These are phyloP conservation scores for Palloptera scutellata DNA, from an alignment of 2,888 invertebrate genomes.

Conservation along the genomic window DNA sequence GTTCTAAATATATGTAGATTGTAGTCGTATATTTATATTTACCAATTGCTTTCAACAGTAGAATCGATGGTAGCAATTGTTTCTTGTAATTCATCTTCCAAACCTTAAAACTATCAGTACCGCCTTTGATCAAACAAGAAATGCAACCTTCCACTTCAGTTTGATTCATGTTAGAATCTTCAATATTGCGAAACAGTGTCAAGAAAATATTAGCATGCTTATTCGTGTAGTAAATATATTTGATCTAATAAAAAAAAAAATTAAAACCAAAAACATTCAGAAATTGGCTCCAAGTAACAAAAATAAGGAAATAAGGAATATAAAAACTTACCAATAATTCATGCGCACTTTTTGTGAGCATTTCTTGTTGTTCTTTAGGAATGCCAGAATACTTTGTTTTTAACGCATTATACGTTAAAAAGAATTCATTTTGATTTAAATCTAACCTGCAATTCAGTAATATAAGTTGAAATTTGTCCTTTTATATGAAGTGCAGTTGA, in stretches of 20 bases:
- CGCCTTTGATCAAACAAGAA: constrained; percentile 48
- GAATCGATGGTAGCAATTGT: constrained; percentile 50
- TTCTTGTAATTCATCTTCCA: constrained; percentile 63
- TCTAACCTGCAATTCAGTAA: constrained; percentile 34
- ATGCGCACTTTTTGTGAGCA: constrained; percentile 51
- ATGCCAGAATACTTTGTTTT: constrained; percentile 47
- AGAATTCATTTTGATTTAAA: constrained; percentile 53
- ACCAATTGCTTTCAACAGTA: constrained; percentile 55
- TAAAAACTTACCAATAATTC: constrained; percentile 51
- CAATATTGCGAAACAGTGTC: constrained; percentile 54
- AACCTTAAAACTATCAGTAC: constrained; percentile 56
- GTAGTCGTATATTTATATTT: constrained; percentile 14
- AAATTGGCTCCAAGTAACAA: not conserved
- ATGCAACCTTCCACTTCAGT: constrained; percentile 57
- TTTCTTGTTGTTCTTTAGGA: constrained; percentile 53
- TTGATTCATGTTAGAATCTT: constrained; percentile 37
- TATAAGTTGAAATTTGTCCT: too few species aligned
- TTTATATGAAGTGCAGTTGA: too few species aligned
- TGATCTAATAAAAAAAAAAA: constrained; percentile 45
- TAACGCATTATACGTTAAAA: constrained; percentile 51
- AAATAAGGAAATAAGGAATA: not conserved
- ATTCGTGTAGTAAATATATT: constrained; percentile 51
- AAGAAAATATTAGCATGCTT: constrained; percentile 58
- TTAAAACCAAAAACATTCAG: constrained; percentile 1
- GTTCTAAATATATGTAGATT: constrained; percentile 8